Evolutionary conservation across 1,140 invertebrate genomes (phyloP), one percentile per base, ranked within the genome.

Genomic region (Euura saliciscinereae): DNA sequence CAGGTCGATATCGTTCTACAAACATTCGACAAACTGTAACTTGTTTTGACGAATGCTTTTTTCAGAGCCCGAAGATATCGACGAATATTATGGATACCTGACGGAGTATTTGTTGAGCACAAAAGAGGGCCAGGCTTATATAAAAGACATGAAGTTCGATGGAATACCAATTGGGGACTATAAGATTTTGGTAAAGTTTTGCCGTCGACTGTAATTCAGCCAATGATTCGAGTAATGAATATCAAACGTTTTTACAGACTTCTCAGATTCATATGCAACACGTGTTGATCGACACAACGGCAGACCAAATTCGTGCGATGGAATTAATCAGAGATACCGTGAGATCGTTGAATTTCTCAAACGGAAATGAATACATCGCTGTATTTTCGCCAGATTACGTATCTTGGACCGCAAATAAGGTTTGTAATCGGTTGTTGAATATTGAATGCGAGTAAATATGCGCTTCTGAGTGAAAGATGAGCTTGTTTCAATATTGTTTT

Each of bases 121-220:
- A 11, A 80, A 79, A 65, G 81, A 85, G 65, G 87, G 87, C 43
- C 85, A 86, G 77, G 75, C 80, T 0, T 85, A 84, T 67, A 81
- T 88, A 43, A 85, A 87, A 70, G 86, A 88, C 76, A 81, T 88
- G 43, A 87, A 86, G 74, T 86, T 88, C 66, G 71, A 79, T 66
- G 76, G 76, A 68, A 44, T 85, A 5, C 86, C 84, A 28, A 78
- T 80, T 66, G 81, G 78, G 4, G 83, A 88, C 65, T 88, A 86
- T 67, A 87, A 85, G 67, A 88, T 88, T 72, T 86, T 82, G 74
- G 87, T 88, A 83, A 78, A 59, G 51, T 73, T 44, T 46, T 11
- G 11, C 45, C 65, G 2, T 65, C 43, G 5, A 4, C 2, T 11
- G 59, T 13, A 42, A 65, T 7, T 42, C 59, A 28, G 8, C n/a